Base-by-base conservation (phyloP, 2,113 vertebrate species). In the Eretmochelys imbricata region DNA sequence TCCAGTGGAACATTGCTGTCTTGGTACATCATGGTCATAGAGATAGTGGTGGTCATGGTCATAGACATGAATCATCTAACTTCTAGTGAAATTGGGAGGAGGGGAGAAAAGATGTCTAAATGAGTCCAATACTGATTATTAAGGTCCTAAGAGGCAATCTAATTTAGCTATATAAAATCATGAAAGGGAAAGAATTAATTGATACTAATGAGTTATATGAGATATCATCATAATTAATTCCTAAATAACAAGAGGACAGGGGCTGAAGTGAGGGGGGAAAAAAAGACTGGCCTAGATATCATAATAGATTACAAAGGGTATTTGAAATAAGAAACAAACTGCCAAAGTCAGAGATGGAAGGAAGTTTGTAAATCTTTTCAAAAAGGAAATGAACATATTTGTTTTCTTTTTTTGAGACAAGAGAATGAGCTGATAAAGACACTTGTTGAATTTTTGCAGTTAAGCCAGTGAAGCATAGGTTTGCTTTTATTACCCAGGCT, bases 161-260 rank as follows among this genome's bases (percentile, higher is more conserved):
- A 97, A 97, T 98, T 97, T 97, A 97, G 97, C 97, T 97, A 96
- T 97, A 98, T 97, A 92, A 97, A 97, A 97, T 97, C 97, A 97
- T 97, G 97, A 97, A 97, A 98, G 97, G 93, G 89, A 83, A 97
- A 97, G 97, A 97, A 98, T 97, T 98, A 98, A 97, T 97, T 98
- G 97, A 97, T 98, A 97, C 97, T 98, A 98, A 98, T 97, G 97
- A 97, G 97, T 97, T 97, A 93, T 87, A 97, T 0, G 50, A 98
- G 97, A 97, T 97, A 98, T 95, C 97, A 98, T 97, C 97, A 97
- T 97, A 98, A 98, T 98, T 98, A 97, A 98, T 98, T 97, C 97
- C 96, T 97, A 97, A 97, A 97, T 97, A 97, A 97, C 97, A 98
- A 96, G 97, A 97, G 97, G 97, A 96, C 95, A 97, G 22, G 82